Percentiles rank a stretch among this genome's conserved stretches.
phyloP scores from a whole-genome alignment of 2,797 vertebrate species.

The Aselliscus stoliczkanus region DNA sequence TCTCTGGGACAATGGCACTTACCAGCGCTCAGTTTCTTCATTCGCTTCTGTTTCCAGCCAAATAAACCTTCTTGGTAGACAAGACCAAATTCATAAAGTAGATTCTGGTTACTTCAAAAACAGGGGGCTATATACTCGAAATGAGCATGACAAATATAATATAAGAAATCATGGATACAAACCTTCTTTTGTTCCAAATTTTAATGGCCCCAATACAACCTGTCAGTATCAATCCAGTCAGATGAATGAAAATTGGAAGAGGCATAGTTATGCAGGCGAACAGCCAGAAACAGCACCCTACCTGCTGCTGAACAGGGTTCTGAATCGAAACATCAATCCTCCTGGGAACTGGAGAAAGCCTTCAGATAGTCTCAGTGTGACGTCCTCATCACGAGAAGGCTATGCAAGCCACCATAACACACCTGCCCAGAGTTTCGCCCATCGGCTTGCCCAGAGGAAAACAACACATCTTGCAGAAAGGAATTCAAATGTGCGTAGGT shows the following conservation, averaged over 20 bases:
- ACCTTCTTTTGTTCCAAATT: constrained; percentile 80
- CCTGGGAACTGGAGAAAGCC: constrained; percentile 88
- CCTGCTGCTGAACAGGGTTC: constrained; percentile 77
- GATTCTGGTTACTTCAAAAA: constrained; percentile 87
- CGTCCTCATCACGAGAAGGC: constrained; percentile 78
- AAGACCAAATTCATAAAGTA: constrained; percentile 86
- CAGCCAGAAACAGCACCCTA: constrained; percentile 84
- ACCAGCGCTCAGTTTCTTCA: constrained; percentile 81
- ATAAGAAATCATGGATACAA: constrained; percentile 77
- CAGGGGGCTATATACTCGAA: constrained; percentile 82
- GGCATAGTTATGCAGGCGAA: constrained; percentile 97
- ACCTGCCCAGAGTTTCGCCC: constrained; percentile 81
- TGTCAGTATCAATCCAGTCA: constrained; percentile 83
- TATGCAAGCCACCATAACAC: constrained; percentile 64
- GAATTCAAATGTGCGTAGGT: constrained; percentile 86
- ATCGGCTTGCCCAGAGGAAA: constrained; percentile 80
- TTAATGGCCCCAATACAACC: constrained; percentile 80
- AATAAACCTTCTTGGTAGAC: constrained; percentile 84
- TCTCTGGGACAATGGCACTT: constrained; percentile 81
- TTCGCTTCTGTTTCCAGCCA: constrained; percentile 84
- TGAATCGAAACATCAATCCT: constrained; percentile 75
- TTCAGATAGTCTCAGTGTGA: constrained; percentile 82
- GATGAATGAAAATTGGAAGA: constrained; percentile 87
- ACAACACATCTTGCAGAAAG: constrained; percentile 80
- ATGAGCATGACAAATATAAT: constrained; percentile 82